Percentiles rank a stretch among this genome's conserved stretches.
Conservation (phyloP, 2,888 invertebrate genomes). For the Tachystola acroxantha region DNA sequence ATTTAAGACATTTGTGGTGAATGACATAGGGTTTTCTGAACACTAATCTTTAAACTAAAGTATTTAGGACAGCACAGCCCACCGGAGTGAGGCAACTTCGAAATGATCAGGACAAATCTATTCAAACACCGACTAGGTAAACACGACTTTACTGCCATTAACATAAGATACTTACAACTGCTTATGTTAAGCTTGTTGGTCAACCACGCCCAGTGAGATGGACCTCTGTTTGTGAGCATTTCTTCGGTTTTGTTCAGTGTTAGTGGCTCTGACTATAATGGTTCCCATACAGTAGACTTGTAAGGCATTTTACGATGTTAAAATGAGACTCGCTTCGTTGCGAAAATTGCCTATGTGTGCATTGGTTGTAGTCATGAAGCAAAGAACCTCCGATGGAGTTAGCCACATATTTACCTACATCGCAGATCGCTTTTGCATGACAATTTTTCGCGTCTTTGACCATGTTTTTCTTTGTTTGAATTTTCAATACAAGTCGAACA, state of each 20-base stretch:
- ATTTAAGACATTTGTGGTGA: constrained; percentile 3
- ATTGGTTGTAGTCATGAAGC: constrained; percentile 14
- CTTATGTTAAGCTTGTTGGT: constrained; percentile 20
- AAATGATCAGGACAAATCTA: constrained; percentile 32
- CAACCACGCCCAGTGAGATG: constrained; percentile 18
- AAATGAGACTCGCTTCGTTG: constrained; percentile 36
- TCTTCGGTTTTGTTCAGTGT: constrained; percentile 10
- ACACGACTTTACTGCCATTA: constrained; percentile 23
- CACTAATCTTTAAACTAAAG: constrained; percentile 37
- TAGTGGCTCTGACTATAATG: constrained; percentile 24
- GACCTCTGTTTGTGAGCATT: constrained; percentile 22
- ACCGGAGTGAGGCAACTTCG: constrained; percentile 41
- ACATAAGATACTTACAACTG: constrained; percentile 20
- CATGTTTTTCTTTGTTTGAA: too few relatives aligned
- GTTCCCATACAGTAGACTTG: constrained; percentile 16
- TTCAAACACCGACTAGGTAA: constrained; percentile 23
- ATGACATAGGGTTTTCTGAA: constrained; percentile 15
- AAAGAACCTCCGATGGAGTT: too few relatives aligned
- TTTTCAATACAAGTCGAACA: too few relatives aligned
- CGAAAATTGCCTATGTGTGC: constrained; percentile 33
- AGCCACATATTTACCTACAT: too few relatives aligned
- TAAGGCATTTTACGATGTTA: constrained; percentile 31
- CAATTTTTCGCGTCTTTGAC: too few relatives aligned
- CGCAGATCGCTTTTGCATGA: too few relatives aligned
- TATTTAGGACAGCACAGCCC: constrained; percentile 58